phyloP scores from a whole-genome alignment of 2,888 invertebrate species.

The Dermolepida albohirtum region DNA sequence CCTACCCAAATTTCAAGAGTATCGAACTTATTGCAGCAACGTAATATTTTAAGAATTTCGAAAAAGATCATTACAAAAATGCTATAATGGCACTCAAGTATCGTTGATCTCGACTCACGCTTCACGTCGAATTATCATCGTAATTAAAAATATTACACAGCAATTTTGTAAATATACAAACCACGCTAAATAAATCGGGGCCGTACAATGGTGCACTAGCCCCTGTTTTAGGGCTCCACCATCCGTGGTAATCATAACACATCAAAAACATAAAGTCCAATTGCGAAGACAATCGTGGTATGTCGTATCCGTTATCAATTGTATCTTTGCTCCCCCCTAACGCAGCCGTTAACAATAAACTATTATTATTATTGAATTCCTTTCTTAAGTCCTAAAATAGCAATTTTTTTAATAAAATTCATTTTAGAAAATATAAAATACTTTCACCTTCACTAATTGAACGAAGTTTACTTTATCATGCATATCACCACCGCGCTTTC shows the following conservation, averaged over 20 bases:
- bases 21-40: no score
- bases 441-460: conserved; percentile 76
- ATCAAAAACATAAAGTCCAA: conserved; percentile 84
- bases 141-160: no score
- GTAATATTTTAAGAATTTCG: no score
- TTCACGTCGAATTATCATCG: no score
- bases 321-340: conserved; percentile 82
- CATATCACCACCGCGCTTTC: conserved; percentile 79
- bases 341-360: conserved; percentile 83
- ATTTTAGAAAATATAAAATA: conserved; percentile 22
- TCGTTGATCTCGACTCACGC: no score
- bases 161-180: conserved; percentile 62
- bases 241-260: conserved; percentile 91
- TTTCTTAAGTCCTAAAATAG: conserved; percentile 77
- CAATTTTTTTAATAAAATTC: conserved; percentile 2
- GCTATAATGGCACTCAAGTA: no score
- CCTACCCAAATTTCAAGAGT: no score
- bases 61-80: no score
- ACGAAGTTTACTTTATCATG: conserved; percentile 88
- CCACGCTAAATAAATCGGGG: conserved; percentile 75
- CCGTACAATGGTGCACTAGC: conserved; percentile 82
- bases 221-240: conserved; percentile 81
- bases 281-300: conserved; percentile 75
- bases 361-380: conserved; percentile 76
- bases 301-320: conserved; percentile 82